Conservation (phyloP, 2,888 invertebrate genomes). For the Poecilus cupreus region DNA sequence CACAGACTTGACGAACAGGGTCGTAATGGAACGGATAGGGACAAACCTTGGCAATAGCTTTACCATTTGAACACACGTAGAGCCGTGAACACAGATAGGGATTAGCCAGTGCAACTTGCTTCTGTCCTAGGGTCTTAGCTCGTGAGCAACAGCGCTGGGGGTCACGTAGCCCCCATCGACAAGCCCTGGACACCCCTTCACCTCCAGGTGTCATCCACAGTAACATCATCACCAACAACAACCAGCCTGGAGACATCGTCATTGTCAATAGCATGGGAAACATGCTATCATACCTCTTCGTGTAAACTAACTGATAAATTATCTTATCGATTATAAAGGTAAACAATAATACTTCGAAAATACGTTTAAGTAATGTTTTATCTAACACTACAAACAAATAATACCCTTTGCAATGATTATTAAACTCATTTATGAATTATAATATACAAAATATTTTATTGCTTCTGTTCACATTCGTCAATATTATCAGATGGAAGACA, state of each 20-base stretch:
- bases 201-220: not conserved
- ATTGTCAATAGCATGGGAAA: not conserved
- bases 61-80: slow-evolving; percentile 3
- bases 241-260: not conserved
- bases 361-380: not conserved
- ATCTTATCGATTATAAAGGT: not conserved
- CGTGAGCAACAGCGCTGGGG: not conserved
- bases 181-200: not conserved
- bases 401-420: not conserved
- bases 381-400: not conserved
- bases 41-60: not conserved
- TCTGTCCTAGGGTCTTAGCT: not conserved
- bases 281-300: not conserved
- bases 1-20: not conserved
- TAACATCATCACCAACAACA: not conserved
- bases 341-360: not conserved
- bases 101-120: slow-evolving; percentile 11
- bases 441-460: too few species aligned
- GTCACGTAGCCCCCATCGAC: not conserved
- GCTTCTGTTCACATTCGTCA: too few species aligned
- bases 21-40: slow-evolving; percentile 15
- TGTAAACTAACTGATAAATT: not conserved
- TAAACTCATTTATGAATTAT: slow-evolving; percentile 11
- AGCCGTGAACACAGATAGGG: not conserved
- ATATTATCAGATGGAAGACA: too few species aligned